Base-by-base conservation (phyloP, 2,797 vertebrate genomes). In the Ataeniobius toweri region DNA sequence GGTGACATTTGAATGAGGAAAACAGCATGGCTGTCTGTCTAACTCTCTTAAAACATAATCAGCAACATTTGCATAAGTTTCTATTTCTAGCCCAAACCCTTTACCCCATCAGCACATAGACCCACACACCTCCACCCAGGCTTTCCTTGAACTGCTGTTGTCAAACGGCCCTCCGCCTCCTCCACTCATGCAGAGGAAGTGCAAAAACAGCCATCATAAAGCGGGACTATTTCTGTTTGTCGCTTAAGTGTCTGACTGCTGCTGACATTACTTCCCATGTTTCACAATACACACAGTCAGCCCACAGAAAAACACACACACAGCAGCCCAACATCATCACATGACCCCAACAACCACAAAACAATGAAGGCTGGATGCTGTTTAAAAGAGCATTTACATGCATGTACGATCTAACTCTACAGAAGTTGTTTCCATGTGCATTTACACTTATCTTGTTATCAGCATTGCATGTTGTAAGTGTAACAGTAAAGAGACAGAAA, bases 261-360 rank as follows among this genome's bases (percentile, higher is more conserved):
- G 91, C 84, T 89, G 90, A 95, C 92, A 89, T 86, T 79, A 94
- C 93, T 97, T 96, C 95, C 95, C 94, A 95, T 94, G 94, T 95
- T 96, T 95, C 94, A 95, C 93, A 96, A 95, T 89, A 84, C 92
- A 91, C 94, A 84, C 88, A 83, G 80, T 78, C 91, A 92, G 92
- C 91, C 91, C 88, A 89, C 82, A 88, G 75, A 94, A 83, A 12
- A 88, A 84, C 12, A 85, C 80, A 80, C 80, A 87, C 82, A 74
- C 68, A 91, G 83, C 87, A 79, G 84, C 75, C 89, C 83, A 70
- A 83, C 82, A 83, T 81, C 74, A 91, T 94, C 94, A 94, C 93
- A 94, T 94, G 94, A 94, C 86, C 87, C 79, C 83, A 85, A 85
- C 88, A 86, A 80, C 78, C 78, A 74, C 85, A 87, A 78, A 91